Evolutionary conservation across 2,113 vertebrate species (phyloP).

Genomic region (Sander lucioperca): DNA sequence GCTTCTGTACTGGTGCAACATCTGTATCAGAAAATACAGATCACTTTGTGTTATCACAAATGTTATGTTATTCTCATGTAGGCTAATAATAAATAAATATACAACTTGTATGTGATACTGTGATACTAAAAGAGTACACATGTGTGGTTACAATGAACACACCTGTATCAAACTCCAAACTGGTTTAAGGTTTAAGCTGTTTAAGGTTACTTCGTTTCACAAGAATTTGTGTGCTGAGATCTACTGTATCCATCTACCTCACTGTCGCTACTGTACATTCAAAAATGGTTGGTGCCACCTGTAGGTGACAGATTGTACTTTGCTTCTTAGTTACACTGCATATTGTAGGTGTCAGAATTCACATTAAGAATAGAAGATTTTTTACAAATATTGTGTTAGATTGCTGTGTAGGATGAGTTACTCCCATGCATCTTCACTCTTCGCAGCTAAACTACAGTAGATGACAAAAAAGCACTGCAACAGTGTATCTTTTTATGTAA

Average conservation of each 20-base stretch:
- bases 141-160: neutral
- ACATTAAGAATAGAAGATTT: neutral
- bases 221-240: neutral
- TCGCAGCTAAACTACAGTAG: constrained; percentile 4
- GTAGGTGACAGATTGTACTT: constrained; percentile 44
- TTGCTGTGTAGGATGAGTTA: neutral
- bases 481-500: constrained; percentile 58
- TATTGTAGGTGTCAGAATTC: neutral
- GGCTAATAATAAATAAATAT: neutral
- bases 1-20: constrained; percentile 3
- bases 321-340: neutral
- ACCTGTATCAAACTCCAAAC: neutral
- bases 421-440: constrained; percentile 12
- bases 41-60: neutral
- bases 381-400: neutral
- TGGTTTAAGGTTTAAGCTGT: neutral
- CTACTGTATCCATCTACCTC: neutral
- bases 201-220: neutral
- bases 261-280: constrained; percentile 31
- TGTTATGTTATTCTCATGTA: too few species aligned
- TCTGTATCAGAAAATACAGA: neutral
- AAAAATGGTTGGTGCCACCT: constrained; percentile 64
- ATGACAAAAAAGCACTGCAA: constrained; percentile 30
- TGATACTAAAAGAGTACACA: neutral
- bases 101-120: neutral